These are phyloP conservation scores for Rhynchomys soricoides DNA, from an alignment of 2,113 vertebrate genomes.

Conservation along the genomic window DNA sequence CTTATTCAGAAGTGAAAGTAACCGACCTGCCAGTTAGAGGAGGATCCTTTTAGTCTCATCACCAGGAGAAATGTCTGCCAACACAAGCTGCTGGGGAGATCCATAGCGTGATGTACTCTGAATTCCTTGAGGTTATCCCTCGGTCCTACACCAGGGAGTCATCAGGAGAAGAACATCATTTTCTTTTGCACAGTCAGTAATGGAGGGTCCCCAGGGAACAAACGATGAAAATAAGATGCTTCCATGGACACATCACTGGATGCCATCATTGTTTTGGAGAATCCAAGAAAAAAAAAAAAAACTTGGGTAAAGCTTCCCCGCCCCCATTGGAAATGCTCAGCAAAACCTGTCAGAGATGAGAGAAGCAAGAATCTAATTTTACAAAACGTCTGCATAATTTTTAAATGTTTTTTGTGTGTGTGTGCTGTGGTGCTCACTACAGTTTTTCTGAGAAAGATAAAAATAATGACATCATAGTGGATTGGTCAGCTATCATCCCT, in stretches of 20 bases:
- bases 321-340: not conserved
- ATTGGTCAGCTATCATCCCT: conserved; percentile 23
- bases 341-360: conserved; percentile 21
- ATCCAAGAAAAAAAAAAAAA: not conserved
- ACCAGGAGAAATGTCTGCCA: not conserved
- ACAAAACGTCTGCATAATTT: conserved; percentile 37
- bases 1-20: conserved; percentile 23
- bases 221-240: not conserved
- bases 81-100: not conserved
- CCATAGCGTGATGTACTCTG: not conserved
- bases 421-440: not conserved
- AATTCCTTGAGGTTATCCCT: not conserved
- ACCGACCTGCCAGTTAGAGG: not conserved
- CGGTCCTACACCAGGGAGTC: not conserved
- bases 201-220: not conserved
- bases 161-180: not conserved
- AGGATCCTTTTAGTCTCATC: not conserved
- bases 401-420: conserved; percentile 18
- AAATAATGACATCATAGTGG: not conserved
- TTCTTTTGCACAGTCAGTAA: not conserved
- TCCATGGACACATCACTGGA: not conserved
- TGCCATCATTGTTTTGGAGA: conserved; percentile 18
- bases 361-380: conserved; percentile 54
- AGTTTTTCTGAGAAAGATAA: conserved; percentile 40
- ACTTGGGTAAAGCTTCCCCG: not conserved